Evolutionary conservation across 2,797 vertebrate genomes (phyloP).

Genomic region (Ctenosaura bakeri): DNA sequence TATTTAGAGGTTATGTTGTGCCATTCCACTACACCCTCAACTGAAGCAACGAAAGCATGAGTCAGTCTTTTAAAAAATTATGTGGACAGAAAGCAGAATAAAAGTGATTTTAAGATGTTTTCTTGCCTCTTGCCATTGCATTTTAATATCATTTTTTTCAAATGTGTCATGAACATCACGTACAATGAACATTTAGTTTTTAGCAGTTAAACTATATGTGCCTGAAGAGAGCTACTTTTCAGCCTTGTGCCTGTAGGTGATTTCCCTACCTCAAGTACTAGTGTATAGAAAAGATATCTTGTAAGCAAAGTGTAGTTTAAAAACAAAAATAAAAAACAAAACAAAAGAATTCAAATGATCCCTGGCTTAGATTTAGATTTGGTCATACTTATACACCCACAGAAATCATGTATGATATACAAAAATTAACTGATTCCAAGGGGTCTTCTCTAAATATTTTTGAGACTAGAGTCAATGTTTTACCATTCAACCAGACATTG

Average conservation of each 20-base stretch:
- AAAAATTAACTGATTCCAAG: background rate
- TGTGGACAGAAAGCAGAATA: background rate
- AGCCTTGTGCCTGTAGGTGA: background rate
- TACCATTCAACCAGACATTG: conserved; percentile 13
- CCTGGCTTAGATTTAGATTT: background rate
- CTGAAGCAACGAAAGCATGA: background rate
- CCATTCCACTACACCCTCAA: background rate
- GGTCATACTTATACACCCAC: background rate
- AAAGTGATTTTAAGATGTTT: background rate
- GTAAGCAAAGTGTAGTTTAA: conserved; percentile 5
- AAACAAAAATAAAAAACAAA: background rate
- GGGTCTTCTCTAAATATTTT: background rate
- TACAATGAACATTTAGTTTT: background rate
- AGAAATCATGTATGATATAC: background rate
- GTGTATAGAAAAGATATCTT: conserved; percentile 29
- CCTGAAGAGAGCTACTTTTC: background rate
- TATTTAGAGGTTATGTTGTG: background rate
- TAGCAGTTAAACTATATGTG: background rate
- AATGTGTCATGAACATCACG: background rate
- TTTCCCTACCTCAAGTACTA: conserved; percentile 2
- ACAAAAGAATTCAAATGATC: conserved; percentile 10
- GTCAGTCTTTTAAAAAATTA: background rate
- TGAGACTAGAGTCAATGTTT: background rate
- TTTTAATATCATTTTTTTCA: conserved; percentile 1
- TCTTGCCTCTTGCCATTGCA: background rate